phyloP scores from a whole-genome alignment of 2,113 vertebrate species.

The Oxyura jamaicensis region DNA sequence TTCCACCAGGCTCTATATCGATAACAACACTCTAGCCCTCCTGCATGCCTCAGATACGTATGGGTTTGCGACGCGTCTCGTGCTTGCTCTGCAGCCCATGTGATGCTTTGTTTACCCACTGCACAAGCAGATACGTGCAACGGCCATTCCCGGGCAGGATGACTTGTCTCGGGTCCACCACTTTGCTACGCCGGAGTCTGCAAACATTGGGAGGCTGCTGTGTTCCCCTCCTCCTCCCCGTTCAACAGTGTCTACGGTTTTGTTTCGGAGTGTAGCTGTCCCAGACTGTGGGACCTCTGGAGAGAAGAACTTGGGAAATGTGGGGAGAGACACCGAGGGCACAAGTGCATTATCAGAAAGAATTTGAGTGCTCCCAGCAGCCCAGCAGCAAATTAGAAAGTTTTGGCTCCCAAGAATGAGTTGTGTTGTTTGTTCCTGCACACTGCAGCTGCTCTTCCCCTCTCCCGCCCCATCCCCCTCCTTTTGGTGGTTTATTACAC shows the following conservation, averaged over 20 bases:
- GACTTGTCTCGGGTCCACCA: background rate
- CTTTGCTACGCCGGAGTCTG: background rate
- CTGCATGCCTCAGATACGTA: background rate
- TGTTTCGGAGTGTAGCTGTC: constrained; percentile 74
- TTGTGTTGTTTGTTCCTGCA: constrained; percentile 81
- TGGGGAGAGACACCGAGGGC: constrained; percentile 52
- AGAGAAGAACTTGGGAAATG: constrained; percentile 51
- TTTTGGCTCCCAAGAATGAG: constrained; percentile 85
- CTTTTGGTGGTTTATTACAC: constrained; percentile 84
- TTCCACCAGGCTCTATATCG: background rate
- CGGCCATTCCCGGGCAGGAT: background rate
- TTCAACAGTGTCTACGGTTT: constrained; percentile 57
- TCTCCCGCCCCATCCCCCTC: constrained; percentile 31
- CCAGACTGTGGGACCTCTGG: constrained; percentile 35
- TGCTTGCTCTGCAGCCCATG: background rate
- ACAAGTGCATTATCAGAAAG: constrained; percentile 77
- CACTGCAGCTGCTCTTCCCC: constrained; percentile 82
- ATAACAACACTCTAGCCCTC: background rate
- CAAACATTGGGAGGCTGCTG: background rate
- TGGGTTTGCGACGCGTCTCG: background rate
- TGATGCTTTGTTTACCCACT: constrained; percentile 37
- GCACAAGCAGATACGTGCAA: background rate
- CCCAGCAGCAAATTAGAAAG: constrained; percentile 81
- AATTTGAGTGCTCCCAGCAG: constrained; percentile 78
- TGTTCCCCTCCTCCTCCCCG: constrained; percentile 1